Conservation (phyloP, 2,888 invertebrate species). For the Hirtodrosophila histrioides region DNA sequence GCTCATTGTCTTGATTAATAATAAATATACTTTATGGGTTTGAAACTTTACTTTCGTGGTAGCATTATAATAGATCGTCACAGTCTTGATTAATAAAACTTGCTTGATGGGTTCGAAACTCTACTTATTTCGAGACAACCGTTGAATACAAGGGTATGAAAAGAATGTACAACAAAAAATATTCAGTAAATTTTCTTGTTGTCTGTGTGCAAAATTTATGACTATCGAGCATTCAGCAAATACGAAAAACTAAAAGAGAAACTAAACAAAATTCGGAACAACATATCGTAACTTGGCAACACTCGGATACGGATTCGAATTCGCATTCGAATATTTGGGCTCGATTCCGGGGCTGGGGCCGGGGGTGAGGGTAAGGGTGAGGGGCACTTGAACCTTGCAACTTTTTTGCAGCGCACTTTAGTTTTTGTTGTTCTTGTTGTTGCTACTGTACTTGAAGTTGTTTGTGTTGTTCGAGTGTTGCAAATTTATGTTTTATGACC, state of each 20-base stretch:
- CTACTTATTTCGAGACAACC: too few species aligned
- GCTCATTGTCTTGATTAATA: too few species aligned
- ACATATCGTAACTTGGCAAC: slow-evolving; percentile 25
- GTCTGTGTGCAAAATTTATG: slow-evolving; percentile 56
- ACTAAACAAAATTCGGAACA: slow-evolving; percentile 10
- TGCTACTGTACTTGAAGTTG: slow-evolving; percentile 25
- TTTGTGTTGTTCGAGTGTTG: slow-evolving; percentile 39
- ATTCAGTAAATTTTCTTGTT: slow-evolving; percentile 48
- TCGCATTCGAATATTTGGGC: slow-evolving; percentile 31
- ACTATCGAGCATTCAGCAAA: slow-evolving; percentile 61
- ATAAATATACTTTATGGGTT: too few species aligned
- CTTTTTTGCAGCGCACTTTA: slow-evolving; percentile 38
- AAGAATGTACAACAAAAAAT: slow-evolving; percentile 27
- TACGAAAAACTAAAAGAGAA: slow-evolving; percentile 35
- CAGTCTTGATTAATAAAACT: too few species aligned
- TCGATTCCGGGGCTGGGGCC: background rate
- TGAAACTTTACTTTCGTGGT: too few species aligned
- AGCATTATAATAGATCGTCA: too few species aligned
- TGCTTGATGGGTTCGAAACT: too few species aligned
- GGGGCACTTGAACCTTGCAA: slow-evolving; percentile 51
- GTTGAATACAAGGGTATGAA: background rate
- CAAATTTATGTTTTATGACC: slow-evolving; percentile 69
- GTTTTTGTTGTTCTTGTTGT: slow-evolving; percentile 27
- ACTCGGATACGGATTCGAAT: slow-evolving; percentile 23
- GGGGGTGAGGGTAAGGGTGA: background rate